Conservation (phyloP, 2,888 invertebrate species). For the Plutella xylostella region DNA sequence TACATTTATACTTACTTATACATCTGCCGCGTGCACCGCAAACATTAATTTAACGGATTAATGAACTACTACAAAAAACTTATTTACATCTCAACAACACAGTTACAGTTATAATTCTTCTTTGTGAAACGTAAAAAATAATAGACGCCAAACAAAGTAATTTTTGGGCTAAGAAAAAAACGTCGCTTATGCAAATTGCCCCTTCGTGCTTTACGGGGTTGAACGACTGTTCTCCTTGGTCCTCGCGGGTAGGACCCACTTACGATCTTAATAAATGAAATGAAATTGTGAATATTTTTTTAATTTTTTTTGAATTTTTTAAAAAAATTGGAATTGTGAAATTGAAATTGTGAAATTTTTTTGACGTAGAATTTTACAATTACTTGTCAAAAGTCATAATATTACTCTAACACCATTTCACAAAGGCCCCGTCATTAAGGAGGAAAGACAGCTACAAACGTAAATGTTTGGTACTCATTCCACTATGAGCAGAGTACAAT, state of each 20-base stretch:
- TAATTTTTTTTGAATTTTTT: too few species aligned
- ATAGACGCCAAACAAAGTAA: constrained; percentile 35
- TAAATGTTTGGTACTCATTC: too few species aligned
- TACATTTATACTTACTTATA: too few species aligned
- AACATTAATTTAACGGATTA: constrained; percentile 25
- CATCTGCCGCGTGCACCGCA: constrained; percentile 28
- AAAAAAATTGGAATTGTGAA: neutral
- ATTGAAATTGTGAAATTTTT: neutral
- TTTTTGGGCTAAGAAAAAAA: constrained; percentile 35
- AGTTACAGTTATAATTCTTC: constrained; percentile 44
- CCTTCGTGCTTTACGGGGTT: constrained; percentile 26
- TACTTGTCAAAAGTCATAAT: neutral
- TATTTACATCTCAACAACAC: constrained; percentile 54
- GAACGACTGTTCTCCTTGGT: constrained; percentile 3
- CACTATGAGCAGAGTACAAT: too few species aligned
- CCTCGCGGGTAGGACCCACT: too few species aligned
- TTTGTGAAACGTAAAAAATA: constrained; percentile 41
- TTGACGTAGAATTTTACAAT: neutral
- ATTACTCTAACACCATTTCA: too few species aligned
- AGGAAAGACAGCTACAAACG: too few species aligned
- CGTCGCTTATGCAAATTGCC: constrained; percentile 34
- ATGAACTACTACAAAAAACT: constrained; percentile 37
- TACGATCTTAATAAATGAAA: too few species aligned
- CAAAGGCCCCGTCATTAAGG: too few species aligned
- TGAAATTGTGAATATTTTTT: too few species aligned